Evolutionary conservation across 1,140 invertebrate species (phyloP).

Genomic region (Steinernema khuongi): DNA sequence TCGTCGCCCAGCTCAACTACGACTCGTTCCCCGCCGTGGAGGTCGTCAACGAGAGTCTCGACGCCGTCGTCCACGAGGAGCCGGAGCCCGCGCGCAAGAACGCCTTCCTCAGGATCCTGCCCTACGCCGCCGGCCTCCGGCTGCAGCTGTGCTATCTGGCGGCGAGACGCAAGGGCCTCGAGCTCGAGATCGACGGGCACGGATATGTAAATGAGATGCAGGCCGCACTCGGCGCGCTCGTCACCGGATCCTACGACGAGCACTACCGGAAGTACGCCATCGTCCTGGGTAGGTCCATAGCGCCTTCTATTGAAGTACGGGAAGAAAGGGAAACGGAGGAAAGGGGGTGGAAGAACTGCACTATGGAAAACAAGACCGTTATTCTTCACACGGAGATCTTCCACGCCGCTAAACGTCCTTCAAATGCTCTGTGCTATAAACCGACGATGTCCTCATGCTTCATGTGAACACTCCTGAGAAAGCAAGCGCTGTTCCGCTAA

Average conservation of each 20-base stretch:
- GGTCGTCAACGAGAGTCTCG: not conserved
- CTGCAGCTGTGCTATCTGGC: not conserved
- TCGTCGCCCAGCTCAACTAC: not conserved
- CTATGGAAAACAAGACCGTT: too few species aligned
- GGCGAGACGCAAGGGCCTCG: not conserved
- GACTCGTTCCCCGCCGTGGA: not conserved
- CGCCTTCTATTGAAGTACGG: not conserved
- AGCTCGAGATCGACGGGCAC: not conserved
- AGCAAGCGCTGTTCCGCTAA: too few species aligned
- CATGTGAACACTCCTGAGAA: too few species aligned
- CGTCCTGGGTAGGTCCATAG: not conserved
- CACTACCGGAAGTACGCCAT: slow-evolving; percentile 1
- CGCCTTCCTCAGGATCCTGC: not conserved
- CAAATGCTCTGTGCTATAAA: too few species aligned
- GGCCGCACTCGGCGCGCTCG: slow-evolving; percentile 8
- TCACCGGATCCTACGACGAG: not conserved
- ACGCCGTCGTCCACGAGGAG: not conserved
- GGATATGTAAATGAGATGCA: not conserved
- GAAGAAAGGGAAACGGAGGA: too few species aligned
- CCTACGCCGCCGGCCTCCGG: not conserved
- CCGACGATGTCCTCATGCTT: too few species aligned
- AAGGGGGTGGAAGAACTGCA: too few species aligned
- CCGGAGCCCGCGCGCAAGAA: not conserved
- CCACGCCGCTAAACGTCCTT: too few species aligned
- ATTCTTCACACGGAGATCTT: too few species aligned